A percentile compares a stretch with the other conserved stretches of the same genome.
These are phyloP conservation scores for Entomyzon cyanotis DNA, from an alignment of 2,113 vertebrate species.

Conservation along the genomic window DNA sequence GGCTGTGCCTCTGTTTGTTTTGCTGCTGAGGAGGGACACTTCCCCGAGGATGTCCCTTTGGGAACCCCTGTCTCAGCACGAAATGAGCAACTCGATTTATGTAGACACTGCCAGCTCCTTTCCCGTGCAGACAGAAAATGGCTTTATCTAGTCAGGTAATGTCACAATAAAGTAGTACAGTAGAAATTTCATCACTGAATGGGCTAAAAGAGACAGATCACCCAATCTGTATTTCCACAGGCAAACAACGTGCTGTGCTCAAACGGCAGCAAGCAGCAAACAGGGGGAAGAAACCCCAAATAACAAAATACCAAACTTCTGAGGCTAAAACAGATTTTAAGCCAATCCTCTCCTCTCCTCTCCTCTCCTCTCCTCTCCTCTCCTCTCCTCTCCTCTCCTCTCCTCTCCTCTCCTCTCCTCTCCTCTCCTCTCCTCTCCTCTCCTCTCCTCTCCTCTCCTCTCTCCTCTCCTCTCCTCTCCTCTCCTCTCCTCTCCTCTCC, in stretches of 20 bases:
- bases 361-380: no score
- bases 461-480: no score
- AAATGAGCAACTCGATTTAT: conserved; percentile 65
- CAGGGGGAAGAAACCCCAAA: fast-evolving
- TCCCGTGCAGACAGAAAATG: conserved; percentile 57
- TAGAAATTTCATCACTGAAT: conserved; percentile 53
- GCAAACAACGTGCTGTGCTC: background rate
- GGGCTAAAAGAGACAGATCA: conserved; percentile 60
- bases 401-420: no score
- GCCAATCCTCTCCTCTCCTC: background rate
- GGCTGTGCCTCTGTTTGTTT: conserved; percentile 59
- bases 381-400: no score
- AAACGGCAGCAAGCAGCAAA: background rate
- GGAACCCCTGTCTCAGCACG: conserved; percentile 73
- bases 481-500: no score
- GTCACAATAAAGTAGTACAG: conserved; percentile 60
- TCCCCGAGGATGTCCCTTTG: conserved; percentile 71
- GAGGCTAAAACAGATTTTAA: background rate
- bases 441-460: no score
- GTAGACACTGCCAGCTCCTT: conserved; percentile 41
- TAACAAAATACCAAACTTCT: background rate
- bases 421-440: no score
- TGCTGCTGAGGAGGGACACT: conserved; percentile 48
- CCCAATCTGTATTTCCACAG: conserved; percentile 26
- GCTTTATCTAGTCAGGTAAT: conserved; percentile 66